These are phyloP conservation scores for Aspiorhynchus laticeps DNA, from an alignment of 2,113 vertebrate species.

Conservation along the genomic window DNA sequence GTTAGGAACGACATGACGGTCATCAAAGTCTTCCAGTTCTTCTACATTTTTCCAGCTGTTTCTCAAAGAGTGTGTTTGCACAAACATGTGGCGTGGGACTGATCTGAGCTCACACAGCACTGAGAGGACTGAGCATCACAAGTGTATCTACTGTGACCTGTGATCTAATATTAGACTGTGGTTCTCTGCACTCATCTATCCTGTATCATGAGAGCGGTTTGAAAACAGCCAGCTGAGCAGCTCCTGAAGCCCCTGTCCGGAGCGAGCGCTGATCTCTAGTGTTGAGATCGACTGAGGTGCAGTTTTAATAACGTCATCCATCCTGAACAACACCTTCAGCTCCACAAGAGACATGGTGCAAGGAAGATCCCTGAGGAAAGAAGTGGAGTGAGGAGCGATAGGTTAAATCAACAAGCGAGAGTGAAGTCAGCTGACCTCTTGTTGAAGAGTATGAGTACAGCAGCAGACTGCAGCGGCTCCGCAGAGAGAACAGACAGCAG, in stretches of 20 bases:
- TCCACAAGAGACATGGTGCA: constrained; percentile 86
- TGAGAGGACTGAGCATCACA: too few species aligned
- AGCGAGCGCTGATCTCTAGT: constrained; percentile 81
- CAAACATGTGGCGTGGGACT: too few species aligned
- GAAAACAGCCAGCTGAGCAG: constrained; percentile 86
- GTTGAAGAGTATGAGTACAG: constrained; percentile 91
- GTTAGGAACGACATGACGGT: neutral
- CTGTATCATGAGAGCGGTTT: constrained; percentile 55
- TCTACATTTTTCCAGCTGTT: too few species aligned
- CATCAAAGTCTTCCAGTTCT: neutral
- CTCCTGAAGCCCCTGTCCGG: constrained; percentile 80
- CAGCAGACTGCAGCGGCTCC: constrained; percentile 70
- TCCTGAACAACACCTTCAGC: constrained; percentile 88
- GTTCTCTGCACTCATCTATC: neutral
- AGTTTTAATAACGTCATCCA: constrained; percentile 83
- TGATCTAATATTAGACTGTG: neutral
- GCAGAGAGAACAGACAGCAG: constrained; percentile 87
- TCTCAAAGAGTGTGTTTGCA: too few species aligned
- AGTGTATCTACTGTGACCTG: constrained; percentile 14
- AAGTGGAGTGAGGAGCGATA: neutral
- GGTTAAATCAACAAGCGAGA: neutral
- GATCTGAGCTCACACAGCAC: neutral
- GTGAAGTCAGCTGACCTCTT: constrained; percentile 71
- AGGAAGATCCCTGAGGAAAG: constrained; percentile 82
- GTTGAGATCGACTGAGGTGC: constrained; percentile 81